Conservation (phyloP, 2,888 invertebrate genomes). For the Pollenia amentaria region DNA sequence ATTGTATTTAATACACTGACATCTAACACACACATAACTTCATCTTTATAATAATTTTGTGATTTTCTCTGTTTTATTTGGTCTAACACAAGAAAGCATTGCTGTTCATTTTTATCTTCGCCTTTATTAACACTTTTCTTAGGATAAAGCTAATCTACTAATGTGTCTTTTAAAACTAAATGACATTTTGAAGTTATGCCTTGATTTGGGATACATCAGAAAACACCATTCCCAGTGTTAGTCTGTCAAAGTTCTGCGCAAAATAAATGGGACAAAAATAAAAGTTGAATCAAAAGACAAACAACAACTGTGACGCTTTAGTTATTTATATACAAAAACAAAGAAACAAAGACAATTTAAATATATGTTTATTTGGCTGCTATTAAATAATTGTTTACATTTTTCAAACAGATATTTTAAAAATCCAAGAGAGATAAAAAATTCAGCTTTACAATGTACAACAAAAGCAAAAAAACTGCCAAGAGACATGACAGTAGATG, state of each 20-base stretch:
- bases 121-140: conserved; percentile 51
- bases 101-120: conserved; percentile 31
- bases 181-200: conserved; percentile 54
- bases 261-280: background rate
- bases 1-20: conserved; percentile 30
- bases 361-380: no score
- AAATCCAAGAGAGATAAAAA: no score
- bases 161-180: conserved; percentile 46
- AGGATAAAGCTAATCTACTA: conserved; percentile 45
- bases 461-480: no score
- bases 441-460: no score
- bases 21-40: background rate
- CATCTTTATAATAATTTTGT: conserved; percentile 31
- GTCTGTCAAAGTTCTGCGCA: background rate
- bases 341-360: no score
- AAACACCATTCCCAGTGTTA: background rate
- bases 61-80: conserved; percentile 38
- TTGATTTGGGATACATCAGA: conserved; percentile 37
- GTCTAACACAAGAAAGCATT: background rate
- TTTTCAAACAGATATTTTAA: no score
- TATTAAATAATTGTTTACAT: no score
- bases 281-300: background rate
- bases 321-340: no score
- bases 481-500: no score
- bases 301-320: background rate